Evolutionary conservation across 2,888 invertebrate species (phyloP).

Genomic region (Cerceris ruficornis): DNA sequence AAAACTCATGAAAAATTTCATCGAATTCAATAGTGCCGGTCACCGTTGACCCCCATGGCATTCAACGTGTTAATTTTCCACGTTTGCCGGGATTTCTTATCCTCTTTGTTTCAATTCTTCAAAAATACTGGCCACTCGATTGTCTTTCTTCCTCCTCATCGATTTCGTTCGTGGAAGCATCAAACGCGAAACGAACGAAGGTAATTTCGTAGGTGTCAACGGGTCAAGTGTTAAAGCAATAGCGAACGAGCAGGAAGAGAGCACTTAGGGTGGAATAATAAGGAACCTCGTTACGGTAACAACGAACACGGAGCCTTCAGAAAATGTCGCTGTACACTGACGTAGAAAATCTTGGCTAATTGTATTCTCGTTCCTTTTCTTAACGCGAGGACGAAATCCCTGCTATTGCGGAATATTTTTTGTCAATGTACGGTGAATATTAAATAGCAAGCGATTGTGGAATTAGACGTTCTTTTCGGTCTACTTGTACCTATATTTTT

Average conservation of each 20-base stretch:
- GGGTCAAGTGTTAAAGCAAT: slow-evolving; percentile 44
- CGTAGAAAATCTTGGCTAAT: slow-evolving; percentile 23
- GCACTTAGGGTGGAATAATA: slow-evolving; percentile 54
- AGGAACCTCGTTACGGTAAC: slow-evolving; percentile 55
- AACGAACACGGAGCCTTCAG: slow-evolving; percentile 28
- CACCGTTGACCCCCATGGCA: too few species aligned
- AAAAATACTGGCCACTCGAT: too few species aligned
- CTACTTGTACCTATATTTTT: too few species aligned
- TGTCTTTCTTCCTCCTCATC: too few species aligned
- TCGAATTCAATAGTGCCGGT: too few species aligned
- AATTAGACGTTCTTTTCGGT: too few species aligned
- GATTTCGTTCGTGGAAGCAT: neutral
- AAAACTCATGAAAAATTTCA: too few species aligned
- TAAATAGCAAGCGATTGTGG: neutral
- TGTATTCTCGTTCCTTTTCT: slow-evolving; percentile 1
- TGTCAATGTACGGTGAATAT: neutral
- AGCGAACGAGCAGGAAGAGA: slow-evolving; percentile 43
- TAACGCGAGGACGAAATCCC: neutral
- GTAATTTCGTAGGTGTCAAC: slow-evolving; percentile 48
- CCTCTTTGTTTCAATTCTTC: too few species aligned
- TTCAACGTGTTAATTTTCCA: too few species aligned
- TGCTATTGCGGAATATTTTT: neutral
- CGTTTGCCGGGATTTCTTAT: too few species aligned
- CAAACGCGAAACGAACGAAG: slow-evolving; percentile 5
- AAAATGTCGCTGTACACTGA: slow-evolving; percentile 42